These are phyloP conservation scores for Incurvaria masculella DNA, from an alignment of 2,888 invertebrate species.

Conservation along the genomic window DNA sequence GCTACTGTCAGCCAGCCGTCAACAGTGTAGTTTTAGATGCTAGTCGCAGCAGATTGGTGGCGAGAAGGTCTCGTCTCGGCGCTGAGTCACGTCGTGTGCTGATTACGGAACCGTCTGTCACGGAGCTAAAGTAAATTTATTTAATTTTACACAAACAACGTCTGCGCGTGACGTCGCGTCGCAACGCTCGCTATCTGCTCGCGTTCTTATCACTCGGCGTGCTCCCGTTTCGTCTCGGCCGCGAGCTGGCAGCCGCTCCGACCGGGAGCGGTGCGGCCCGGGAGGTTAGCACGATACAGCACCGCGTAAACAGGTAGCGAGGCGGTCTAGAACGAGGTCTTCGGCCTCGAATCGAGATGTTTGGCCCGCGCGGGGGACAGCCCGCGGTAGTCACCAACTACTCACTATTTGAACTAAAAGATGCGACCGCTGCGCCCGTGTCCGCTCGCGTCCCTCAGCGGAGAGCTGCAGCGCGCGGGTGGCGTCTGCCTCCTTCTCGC, in stretches of 20 bases:
- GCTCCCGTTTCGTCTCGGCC: constrained; percentile 47
- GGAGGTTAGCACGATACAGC: background rate
- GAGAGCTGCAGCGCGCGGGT: background rate
- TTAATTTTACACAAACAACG: constrained; percentile 58
- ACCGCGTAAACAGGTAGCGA: background rate
- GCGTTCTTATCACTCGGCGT: constrained; percentile 55
- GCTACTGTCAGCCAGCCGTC: too few relatives aligned
- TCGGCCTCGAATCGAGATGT: background rate
- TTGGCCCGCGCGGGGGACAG: too few relatives aligned
- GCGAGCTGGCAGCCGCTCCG: constrained; percentile 30
- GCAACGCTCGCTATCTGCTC: constrained; percentile 51
- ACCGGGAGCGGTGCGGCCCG: constrained; percentile 19
- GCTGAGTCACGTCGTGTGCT: constrained; percentile 23
- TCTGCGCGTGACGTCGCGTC: constrained; percentile 57
- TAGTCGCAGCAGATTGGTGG: too few relatives aligned
- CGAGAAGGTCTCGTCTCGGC: background rate
- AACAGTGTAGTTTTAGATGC: too few relatives aligned
- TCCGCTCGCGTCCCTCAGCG: background rate
- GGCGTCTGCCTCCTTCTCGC: background rate
- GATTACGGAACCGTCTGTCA: constrained; percentile 58
- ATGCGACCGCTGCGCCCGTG: background rate
- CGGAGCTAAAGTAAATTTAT: constrained; percentile 42
- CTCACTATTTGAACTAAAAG: background rate
- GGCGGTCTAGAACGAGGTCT: background rate
- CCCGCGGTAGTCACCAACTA: background rate